Base-by-base conservation (phyloP, 2,888 invertebrate genomes). In the Dynastes grantii region DNA sequence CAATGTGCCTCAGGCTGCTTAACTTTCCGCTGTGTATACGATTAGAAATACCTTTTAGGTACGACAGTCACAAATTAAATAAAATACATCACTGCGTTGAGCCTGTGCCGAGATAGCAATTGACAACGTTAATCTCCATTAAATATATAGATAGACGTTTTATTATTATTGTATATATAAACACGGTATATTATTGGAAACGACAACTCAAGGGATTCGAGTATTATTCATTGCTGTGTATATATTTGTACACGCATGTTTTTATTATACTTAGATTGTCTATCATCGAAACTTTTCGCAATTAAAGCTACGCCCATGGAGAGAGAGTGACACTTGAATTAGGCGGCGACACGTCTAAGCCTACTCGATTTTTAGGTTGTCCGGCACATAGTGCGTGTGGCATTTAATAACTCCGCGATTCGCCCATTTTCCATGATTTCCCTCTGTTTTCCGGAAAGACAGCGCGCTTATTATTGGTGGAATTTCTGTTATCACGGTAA, bases 51-150 rank as follows among this genome's bases (percentile, higher is more conserved):
- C 68, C 53, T 77, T 55, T 61, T 32, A 58, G 68, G 64, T 73
- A 55, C 67, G 40, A 32, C 75, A 77, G 80, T 78, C 78, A 82
- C 81, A 79, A 81, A 81, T 81, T 81, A 82, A 81, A 78, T 81
- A 81, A 61, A 75, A 75, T 75, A 45, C 73, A 75, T 75, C 73
- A 75, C 61, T 63, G 45, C 73, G 73, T 75, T 75, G 73, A 75
- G 73, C 73, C 79, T 53, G 58, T 81, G 80, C 67, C 70, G 63
- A 85, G 85, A 85, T 84, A 85, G 81, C 81, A 81, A 82, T 82
- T 84, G 82, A 82, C 73, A 75, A 40, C 73, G 45, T 75, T 75
- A 75, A 75, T 75, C 73, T 75, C 73, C 22, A 27, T 75, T 75
- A 75, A 75, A 75, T 40, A 75, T 22, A 61, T 45, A 75, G 73